These are phyloP conservation scores for Etia nguti DNA, from an alignment of 2,113 vertebrate genomes.

Conservation along the genomic window DNA sequence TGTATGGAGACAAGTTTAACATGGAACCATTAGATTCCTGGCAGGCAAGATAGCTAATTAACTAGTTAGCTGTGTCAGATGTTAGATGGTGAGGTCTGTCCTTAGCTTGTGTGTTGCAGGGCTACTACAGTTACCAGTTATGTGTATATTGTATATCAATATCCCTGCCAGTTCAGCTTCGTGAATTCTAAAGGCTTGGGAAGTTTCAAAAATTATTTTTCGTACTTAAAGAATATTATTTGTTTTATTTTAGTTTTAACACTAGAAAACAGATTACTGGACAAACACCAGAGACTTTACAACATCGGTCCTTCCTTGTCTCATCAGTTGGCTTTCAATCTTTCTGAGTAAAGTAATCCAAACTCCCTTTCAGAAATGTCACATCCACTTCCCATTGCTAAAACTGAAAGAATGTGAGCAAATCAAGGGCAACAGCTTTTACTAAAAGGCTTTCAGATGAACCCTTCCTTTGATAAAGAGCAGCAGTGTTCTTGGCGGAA, in stretches of 20 bases:
- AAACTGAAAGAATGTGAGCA: conserved; percentile 4
- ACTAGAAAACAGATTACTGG: not conserved
- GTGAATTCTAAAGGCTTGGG: not conserved
- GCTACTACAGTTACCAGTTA: not conserved
- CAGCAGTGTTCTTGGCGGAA: not conserved
- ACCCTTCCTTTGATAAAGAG: not conserved
- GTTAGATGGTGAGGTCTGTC: not conserved
- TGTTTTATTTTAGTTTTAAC: not conserved
- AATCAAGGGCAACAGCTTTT: not conserved
- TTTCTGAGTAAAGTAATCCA: not conserved
- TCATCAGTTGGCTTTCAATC: not conserved
- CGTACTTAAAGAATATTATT: not conserved
- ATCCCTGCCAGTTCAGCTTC: not conserved
- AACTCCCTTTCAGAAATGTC: not conserved
- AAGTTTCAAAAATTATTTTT: not conserved
- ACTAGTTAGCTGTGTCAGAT: not conserved
- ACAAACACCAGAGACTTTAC: not conserved
- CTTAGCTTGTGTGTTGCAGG: not conserved
- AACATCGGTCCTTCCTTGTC: not conserved
- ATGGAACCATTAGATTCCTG: not conserved
- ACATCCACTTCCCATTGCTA: not conserved
- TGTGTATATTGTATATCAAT: not conserved
- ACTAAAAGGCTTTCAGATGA: not conserved
- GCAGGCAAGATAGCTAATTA: not conserved
- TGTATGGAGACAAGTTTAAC: not conserved